A percentile compares a stretch with the other conserved stretches of the same genome.
These are phyloP conservation scores for Leucoptera coffeella DNA, from an alignment of 2,888 invertebrate genomes.

Conservation along the genomic window DNA sequence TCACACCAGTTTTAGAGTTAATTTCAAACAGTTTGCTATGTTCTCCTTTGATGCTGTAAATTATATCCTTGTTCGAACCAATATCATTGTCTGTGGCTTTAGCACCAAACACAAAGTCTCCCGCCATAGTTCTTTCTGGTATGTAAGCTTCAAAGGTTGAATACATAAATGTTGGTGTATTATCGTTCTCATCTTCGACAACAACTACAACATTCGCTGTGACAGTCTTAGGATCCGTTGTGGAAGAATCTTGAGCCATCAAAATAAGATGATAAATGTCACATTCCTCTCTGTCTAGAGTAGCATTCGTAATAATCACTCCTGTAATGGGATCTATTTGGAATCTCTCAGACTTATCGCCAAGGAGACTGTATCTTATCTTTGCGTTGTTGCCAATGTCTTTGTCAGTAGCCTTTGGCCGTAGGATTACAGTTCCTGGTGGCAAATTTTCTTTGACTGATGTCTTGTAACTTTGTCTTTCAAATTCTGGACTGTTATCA, in stretches of 20 bases:
- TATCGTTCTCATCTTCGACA: slow-evolving; percentile 81
- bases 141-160: slow-evolving; percentile 73
- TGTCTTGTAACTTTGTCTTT: slow-evolving; percentile 71
- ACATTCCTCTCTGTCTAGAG: slow-evolving; percentile 75
- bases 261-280: slow-evolving; percentile 73
- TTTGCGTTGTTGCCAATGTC: slow-evolving; percentile 82
- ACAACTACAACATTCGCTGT: slow-evolving; percentile 77
- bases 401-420: slow-evolving; percentile 73
- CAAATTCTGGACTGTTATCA: slow-evolving; percentile 87
- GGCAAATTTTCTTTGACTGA: slow-evolving; percentile 78
- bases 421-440: slow-evolving; percentile 69
- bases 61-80: slow-evolving; percentile 73
- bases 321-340: slow-evolving; percentile 74
- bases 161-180: slow-evolving; percentile 71
- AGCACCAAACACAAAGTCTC: slow-evolving; percentile 87
- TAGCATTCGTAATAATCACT: slow-evolving; percentile 64
- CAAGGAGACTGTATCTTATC: slow-evolving; percentile 78
- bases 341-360: slow-evolving; percentile 77
- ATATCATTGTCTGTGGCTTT: slow-evolving; percentile 80
- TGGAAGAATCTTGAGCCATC: slow-evolving; percentile 84
- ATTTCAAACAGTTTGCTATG: slow-evolving; percentile 74
- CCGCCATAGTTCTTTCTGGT: slow-evolving; percentile 71
- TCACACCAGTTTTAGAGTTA: slow-evolving; percentile 77
- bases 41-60: slow-evolving; percentile 71
- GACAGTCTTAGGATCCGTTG: slow-evolving; percentile 76